Conservation (phyloP, 2,113 vertebrate species). For the Egretta garzetta region DNA sequence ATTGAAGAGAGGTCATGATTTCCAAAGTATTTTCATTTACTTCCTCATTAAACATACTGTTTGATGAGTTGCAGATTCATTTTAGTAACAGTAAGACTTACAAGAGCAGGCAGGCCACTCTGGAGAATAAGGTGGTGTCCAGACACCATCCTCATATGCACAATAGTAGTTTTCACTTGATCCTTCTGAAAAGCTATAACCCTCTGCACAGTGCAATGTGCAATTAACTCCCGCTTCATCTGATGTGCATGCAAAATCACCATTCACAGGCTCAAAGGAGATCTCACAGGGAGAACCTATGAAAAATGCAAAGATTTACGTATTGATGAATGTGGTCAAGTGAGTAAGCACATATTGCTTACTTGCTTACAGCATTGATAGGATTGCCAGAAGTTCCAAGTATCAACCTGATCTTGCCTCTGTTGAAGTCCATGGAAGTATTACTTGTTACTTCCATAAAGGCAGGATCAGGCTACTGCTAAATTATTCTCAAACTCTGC, state of each 20-base stretch:
- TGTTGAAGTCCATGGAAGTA: neutral
- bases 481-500: neutral
- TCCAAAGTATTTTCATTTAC: neutral
- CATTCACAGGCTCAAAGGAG: constrained; percentile 88
- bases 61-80: neutral
- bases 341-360: neutral
- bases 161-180: constrained; percentile 89
- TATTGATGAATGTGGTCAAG: neutral
- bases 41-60: neutral
- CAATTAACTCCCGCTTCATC: constrained; percentile 87
- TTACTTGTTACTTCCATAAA: neutral
- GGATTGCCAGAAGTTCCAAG: neutral
- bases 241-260: constrained; percentile 85
- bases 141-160: constrained; percentile 86
- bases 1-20: neutral
- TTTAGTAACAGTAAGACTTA: constrained; percentile 67
- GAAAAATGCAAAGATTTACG: neutral
- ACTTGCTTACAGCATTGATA: neutral
- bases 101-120: constrained; percentile 92
- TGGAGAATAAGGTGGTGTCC: constrained; percentile 86
- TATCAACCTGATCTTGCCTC: neutral
- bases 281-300: constrained; percentile 90
- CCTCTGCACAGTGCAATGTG: constrained; percentile 85
- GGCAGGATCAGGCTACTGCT: neutral
- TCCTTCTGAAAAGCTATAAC: constrained; percentile 90